These are phyloP conservation scores for Elgaria multicarinata DNA, from an alignment of 2,113 vertebrate genomes.

Conservation along the genomic window DNA sequence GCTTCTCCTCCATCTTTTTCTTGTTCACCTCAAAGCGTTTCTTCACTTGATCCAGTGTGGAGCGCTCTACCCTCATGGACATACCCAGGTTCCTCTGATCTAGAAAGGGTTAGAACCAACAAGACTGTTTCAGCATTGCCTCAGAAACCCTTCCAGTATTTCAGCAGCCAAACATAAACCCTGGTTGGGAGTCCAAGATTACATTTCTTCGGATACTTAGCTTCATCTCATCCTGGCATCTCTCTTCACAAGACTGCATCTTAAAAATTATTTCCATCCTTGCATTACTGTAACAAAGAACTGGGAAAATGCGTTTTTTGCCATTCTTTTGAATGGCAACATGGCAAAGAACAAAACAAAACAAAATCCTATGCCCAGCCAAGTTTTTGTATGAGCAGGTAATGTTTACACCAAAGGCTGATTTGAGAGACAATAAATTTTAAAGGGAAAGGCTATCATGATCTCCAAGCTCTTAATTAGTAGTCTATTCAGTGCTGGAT, in stretches of 20 bases:
- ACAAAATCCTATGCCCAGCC: neutral
- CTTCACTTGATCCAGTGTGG: constrained; percentile 96
- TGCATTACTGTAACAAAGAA: neutral
- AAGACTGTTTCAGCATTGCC: neutral
- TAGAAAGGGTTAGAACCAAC: constrained; percentile 51
- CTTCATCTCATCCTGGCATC: neutral
- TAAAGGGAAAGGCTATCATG: neutral
- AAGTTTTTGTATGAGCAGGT: neutral
- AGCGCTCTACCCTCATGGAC: constrained; percentile 98
- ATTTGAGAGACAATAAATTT: neutral
- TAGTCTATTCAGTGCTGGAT: neutral
- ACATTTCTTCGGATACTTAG: neutral
- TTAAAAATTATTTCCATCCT: neutral
- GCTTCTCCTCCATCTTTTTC: constrained; percentile 98
- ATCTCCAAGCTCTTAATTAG: constrained; percentile 5
- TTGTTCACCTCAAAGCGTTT: constrained; percentile 97
- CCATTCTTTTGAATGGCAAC: neutral
- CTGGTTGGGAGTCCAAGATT: neutral
- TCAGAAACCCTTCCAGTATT: neutral
- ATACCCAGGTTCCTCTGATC: constrained; percentile 98
- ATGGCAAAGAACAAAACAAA: neutral
- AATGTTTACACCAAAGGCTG: neutral
- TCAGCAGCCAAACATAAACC: neutral
- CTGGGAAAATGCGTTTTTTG: neutral
- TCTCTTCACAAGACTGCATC: neutral